Conservation (phyloP, 2,797 vertebrate species). For the Odontamblyopus rebecca region DNA sequence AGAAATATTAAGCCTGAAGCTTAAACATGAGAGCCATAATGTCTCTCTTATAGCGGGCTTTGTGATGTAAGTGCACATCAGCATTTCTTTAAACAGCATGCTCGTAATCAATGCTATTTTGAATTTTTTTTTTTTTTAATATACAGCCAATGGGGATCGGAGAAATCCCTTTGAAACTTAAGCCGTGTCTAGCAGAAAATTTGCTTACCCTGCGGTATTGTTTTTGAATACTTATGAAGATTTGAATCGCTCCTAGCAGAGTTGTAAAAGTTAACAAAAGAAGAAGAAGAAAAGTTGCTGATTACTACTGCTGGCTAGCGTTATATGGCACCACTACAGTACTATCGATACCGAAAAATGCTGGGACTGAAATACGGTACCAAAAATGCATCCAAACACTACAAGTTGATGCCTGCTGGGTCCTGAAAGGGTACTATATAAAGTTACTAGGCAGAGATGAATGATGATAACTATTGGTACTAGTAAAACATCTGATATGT, state of each 20-base stretch:
- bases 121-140: slow-evolving; percentile 8
- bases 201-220: background rate
- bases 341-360: slow-evolving; percentile 1
- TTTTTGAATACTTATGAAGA: slow-evolving; percentile 6
- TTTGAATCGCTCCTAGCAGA: slow-evolving; percentile 9
- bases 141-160: too few relatives aligned
- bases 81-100: slow-evolving; percentile 25
- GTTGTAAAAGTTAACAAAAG: slow-evolving; percentile 11
- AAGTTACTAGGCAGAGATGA: too few relatives aligned
- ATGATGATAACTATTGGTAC: too few relatives aligned
- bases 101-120: slow-evolving; percentile 16
- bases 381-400: too few relatives aligned
- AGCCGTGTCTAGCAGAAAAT: slow-evolving; percentile 25
- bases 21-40: background rate
- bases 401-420: too few relatives aligned
- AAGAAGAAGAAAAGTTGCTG: slow-evolving; percentile 12
- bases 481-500: background rate
- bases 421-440: too few relatives aligned
- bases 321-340: slow-evolving; percentile 4
- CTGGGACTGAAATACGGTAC: background rate
- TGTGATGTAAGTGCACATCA: slow-evolving; percentile 1
- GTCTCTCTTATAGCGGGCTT: background rate
- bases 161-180: slow-evolving; percentile 15
- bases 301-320: slow-evolving; percentile 9
- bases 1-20: background rate